Percentiles rank a stretch among this genome's conserved stretches.
phyloP scores from a whole-genome alignment of 2,888 invertebrate genomes.

The Syrista parreyssii region DNA sequence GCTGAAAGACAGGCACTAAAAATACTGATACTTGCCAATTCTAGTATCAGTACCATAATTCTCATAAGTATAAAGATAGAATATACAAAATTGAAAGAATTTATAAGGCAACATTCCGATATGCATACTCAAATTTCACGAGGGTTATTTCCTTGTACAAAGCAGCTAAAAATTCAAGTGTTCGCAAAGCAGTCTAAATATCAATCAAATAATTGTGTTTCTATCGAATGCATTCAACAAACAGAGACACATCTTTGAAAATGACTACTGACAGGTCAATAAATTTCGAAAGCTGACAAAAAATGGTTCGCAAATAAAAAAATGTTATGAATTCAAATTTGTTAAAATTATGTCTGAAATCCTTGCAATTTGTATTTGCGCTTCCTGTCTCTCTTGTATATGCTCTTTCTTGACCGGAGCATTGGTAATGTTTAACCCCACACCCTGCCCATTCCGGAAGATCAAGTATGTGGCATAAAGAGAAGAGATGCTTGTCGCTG shows the following conservation, averaged over 20 bases:
- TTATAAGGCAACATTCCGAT: not conserved
- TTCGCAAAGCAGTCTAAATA: not conserved
- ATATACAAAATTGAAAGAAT: not conserved
- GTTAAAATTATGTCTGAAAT: slow-evolving; percentile 36
- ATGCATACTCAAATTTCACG: not conserved
- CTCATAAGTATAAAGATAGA: not conserved
- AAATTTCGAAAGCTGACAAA: too few species aligned
- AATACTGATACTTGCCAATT: slow-evolving; percentile 22
- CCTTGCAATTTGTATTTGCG: slow-evolving; percentile 35
- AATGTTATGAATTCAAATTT: not conserved
- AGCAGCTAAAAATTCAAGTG: not conserved
- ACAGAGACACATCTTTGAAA: not conserved
- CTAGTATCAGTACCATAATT: slow-evolving; percentile 15
- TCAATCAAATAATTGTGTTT: not conserved
- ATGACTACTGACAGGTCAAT: too few species aligned
- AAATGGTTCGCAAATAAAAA: too few species aligned
- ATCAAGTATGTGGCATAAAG: slow-evolving; percentile 8
- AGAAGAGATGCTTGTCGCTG: slow-evolving; percentile 17
- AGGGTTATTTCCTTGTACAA: not conserved
- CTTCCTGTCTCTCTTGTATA: slow-evolving; percentile 39
- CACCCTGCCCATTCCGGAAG: slow-evolving; percentile 19
- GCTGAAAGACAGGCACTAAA: slow-evolving; percentile 23
- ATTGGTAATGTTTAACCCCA: slow-evolving; percentile 30
- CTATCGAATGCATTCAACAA: not conserved
- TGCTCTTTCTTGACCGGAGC: slow-evolving; percentile 41